phyloP scores from a whole-genome alignment of 1,140 invertebrate species.

The Octopus sinensis region DNA sequence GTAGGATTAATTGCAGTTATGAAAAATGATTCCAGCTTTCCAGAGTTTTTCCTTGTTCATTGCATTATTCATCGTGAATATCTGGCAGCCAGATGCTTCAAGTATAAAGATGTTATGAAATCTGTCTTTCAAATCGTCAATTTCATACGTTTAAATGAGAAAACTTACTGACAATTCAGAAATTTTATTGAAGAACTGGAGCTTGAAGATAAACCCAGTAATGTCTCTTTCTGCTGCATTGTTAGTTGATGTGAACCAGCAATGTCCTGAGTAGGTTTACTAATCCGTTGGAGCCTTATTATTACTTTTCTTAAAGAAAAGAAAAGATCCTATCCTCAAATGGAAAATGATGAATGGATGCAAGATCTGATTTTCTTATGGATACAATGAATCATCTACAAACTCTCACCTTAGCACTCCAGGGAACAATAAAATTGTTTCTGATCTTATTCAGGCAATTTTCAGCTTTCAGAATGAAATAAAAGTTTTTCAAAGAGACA shows the following conservation, averaged over 20 bases:
- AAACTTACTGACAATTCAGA: constrained; percentile 7
- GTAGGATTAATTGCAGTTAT: too few relatives aligned
- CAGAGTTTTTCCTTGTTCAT: too few relatives aligned
- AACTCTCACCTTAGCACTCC: constrained; percentile 4
- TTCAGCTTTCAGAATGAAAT: constrained; percentile 8
- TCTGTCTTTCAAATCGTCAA: constrained; percentile 4
- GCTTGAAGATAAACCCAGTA: constrained; percentile 4
- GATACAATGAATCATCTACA: constrained; percentile 8
- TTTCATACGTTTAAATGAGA: constrained; percentile 1
- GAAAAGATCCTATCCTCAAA: constrained; percentile 1
- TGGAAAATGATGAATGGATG: constrained; percentile 4
- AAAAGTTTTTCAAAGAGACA: constrained; percentile 8
- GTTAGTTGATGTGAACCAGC: not conserved
- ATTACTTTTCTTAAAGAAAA: constrained; percentile 8
- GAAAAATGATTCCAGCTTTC: too few relatives aligned
- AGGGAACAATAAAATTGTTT: constrained; percentile 4
- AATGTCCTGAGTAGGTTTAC: constrained; percentile 8
- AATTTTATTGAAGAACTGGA: constrained; percentile 5
- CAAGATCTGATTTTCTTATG: constrained; percentile 1
- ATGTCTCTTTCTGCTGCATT: constrained; percentile 4
- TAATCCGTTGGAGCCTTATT: constrained; percentile 4
- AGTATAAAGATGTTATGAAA: not conserved
- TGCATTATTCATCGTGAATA: too few relatives aligned
- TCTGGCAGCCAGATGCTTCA: too few relatives aligned
- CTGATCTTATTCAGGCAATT: constrained; percentile 8